Evolutionary conservation across 2,888 invertebrate genomes (phyloP), one percentile per base, ranked within the genome.

Genomic region (Melanargia galathea): DNA sequence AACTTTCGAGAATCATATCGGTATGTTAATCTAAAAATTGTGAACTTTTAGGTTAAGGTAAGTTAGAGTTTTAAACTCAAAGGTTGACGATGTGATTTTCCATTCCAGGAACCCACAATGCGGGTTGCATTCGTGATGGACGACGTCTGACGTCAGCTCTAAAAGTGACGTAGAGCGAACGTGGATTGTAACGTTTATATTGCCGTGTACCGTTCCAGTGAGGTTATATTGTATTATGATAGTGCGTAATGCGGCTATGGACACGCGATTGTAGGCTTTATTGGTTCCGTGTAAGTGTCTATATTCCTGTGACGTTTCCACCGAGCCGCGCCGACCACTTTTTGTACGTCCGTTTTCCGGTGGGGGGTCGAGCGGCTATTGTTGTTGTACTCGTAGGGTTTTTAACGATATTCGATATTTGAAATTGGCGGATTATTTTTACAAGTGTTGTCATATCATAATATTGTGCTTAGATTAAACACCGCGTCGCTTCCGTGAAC

Each of bases 51-150:
- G 11, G 2, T n/a, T 5, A 6, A n/a, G 13, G 3, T n/a, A 5
- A 13, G 1, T 10, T 35, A n/a, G 38, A 13, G 13, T 38, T 38
- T 38, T 16, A 40, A 1, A 7, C 6, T 16, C 45, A 3, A 45
- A 8, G 7, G 2, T 43, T 46, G 45, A 46, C 20, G 11, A 1
- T 1, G 11, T 46, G n/a, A 26, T 22, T 18, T 66, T 59, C 46
- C 11, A 54, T 74, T 75, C 0, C 79, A 90, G 90, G 89, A 87
- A 79, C 83, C 88, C 87, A 88, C 90, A 86, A 91, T 91, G 91
- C 90, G 81, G 67, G 87, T 91, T 74, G 91, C 90, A 87, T 90
- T 91, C 75, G 91, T 91, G 90, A 83, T 91, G 90, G 84, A 91
- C 78, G 89, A 83, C 85, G 90, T 91, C 70, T 91, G 84, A 90